Conservation (phyloP, 1,140 invertebrate species). For the Heliconius hewitsoni region DNA sequence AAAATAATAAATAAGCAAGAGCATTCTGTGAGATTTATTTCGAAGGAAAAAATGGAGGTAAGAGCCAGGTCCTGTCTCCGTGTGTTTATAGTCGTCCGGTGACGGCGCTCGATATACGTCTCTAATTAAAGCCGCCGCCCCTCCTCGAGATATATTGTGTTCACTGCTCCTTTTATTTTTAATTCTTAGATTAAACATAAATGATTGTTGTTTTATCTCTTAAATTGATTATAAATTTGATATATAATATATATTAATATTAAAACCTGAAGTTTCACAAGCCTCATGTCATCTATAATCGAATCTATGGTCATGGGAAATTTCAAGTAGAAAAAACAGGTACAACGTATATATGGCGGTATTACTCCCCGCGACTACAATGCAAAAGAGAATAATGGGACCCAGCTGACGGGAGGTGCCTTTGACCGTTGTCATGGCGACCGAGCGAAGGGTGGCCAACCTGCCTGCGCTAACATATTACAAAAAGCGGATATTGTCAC, state of each 20-base stretch:
- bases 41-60: constrained; percentile 70
- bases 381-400: constrained; percentile 73
- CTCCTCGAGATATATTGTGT: constrained; percentile 62
- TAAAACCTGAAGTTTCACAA: background rate
- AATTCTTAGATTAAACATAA: constrained; percentile 54
- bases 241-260: background rate
- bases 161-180: constrained; percentile 52
- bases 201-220: constrained; percentile 34
- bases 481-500: constrained; percentile 58
- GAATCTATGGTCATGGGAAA: constrained; percentile 22
- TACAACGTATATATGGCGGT: constrained; percentile 39
- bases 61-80: constrained; percentile 70
- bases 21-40: constrained; percentile 79
- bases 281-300: constrained; percentile 12
- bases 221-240: background rate
- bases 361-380: constrained; percentile 64
- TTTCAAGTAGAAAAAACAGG: constrained; percentile 33
- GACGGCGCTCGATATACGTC: constrained; percentile 65
- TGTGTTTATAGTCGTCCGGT: constrained; percentile 69
- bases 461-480: constrained; percentile 70
- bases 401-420: constrained; percentile 79
- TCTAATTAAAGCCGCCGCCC: constrained; percentile 71
- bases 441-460: constrained; percentile 76
- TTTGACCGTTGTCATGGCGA: constrained; percentile 73
- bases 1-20: constrained; percentile 78